phyloP scores from a whole-genome alignment of 2,797 vertebrate species.

The Poecilia picta region DNA sequence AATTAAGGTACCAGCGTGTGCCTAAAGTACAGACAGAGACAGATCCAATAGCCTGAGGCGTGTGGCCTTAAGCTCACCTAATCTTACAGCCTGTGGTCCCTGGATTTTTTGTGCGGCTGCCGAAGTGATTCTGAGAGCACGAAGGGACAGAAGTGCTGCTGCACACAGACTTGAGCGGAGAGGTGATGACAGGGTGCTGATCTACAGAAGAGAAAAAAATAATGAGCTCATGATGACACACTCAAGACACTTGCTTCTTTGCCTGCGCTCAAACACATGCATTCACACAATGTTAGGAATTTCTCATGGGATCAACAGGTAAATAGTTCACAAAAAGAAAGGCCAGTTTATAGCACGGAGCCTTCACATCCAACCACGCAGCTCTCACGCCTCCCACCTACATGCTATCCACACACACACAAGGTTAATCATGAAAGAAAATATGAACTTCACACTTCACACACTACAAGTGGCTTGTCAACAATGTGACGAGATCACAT shows the following conservation, averaged over 20 bases:
- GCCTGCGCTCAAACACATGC: slow-evolving; percentile 33
- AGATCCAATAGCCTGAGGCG: slow-evolving; percentile 56
- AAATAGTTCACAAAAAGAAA: slow-evolving; percentile 62
- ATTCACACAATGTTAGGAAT: slow-evolving; percentile 46
- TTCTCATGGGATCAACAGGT: slow-evolving; percentile 68
- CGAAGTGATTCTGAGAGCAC: slow-evolving; percentile 45
- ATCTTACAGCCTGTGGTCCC: slow-evolving; percentile 56
- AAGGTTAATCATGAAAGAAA: slow-evolving; percentile 37
- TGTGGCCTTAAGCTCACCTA: slow-evolving; percentile 69
- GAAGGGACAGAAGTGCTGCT: slow-evolving; percentile 66
- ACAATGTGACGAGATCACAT: slow-evolving; percentile 49
- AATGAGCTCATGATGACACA: slow-evolving; percentile 79
- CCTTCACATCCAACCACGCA: slow-evolving; percentile 51
- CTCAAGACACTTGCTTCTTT: slow-evolving; percentile 60
- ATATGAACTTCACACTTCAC: slow-evolving; percentile 67
- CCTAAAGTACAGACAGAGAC: slow-evolving; percentile 45
- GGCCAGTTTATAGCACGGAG: slow-evolving; percentile 55
- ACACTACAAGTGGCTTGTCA: slow-evolving; percentile 59
- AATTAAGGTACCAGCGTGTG: slow-evolving; percentile 25
- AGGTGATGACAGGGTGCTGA: slow-evolving; percentile 82
- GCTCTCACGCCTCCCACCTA: slow-evolving; percentile 53
- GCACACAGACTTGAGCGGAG: slow-evolving; percentile 49
- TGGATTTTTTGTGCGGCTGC: slow-evolving; percentile 38
- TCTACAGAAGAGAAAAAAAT: slow-evolving; percentile 86
- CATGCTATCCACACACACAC: slow-evolving; percentile 46